A percentile compares a stretch with the other conserved stretches of the same genome.
Conservation (phyloP, 2,113 vertebrate genomes). For the Cairina moschata region DNA sequence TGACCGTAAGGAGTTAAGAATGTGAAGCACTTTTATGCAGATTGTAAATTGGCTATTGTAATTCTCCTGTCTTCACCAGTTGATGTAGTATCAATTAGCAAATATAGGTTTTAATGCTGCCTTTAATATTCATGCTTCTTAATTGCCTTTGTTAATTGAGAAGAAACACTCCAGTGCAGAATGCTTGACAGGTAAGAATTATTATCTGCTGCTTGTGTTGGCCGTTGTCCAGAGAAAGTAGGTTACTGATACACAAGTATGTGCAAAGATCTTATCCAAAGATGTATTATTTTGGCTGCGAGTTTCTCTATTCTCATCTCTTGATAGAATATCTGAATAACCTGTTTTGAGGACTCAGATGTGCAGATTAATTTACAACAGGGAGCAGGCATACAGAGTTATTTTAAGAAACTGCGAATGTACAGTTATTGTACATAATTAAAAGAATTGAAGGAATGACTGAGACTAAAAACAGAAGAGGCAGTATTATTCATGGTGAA, state of each 20-base stretch:
- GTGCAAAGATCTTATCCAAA: background rate
- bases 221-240: slow-evolving; percentile 58
- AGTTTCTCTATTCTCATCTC: background rate
- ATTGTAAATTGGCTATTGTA: slow-evolving; percentile 53
- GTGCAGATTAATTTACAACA: background rate
- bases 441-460: background rate
- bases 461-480: background rate
- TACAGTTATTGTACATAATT: background rate
- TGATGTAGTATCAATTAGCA: slow-evolving; percentile 68
- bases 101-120: slow-evolving; percentile 67
- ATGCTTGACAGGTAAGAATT: slow-evolving; percentile 69
- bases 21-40: background rate
- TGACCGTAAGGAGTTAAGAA: slow-evolving; percentile 59
- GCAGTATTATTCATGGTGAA: background rate
- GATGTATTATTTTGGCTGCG: background rate
- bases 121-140: slow-evolving; percentile 77
- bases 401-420: background rate
- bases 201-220: slow-evolving; percentile 63
- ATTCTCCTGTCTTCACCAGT: slow-evolving; percentile 44
- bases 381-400: background rate
- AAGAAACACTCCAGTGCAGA: slow-evolving; percentile 61
- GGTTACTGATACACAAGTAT: slow-evolving; percentile 3
- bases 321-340: background rate
- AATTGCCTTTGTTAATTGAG: slow-evolving; percentile 76
- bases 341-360: background rate